A percentile compares a stretch with the other conserved stretches of the same genome.
These are phyloP conservation scores for Scaptomyza cyrtandrae DNA, from an alignment of 2,888 invertebrate genomes.

Conservation along the genomic window DNA sequence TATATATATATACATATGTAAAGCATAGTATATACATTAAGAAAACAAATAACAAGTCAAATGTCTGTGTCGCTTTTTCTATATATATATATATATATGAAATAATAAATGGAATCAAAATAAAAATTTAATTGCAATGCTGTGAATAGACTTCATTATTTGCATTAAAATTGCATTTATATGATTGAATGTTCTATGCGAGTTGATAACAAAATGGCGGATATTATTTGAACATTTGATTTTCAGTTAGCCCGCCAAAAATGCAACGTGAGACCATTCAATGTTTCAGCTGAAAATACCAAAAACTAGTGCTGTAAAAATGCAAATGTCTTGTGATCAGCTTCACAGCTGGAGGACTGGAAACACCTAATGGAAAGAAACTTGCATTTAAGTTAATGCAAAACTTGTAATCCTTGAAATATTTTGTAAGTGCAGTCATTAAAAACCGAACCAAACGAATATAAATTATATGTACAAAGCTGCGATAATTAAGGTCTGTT, in stretches of 20 bases:
- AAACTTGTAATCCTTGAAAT: too few relatives aligned
- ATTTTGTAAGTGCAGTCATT: too few relatives aligned
- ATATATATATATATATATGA: conserved; percentile 36
- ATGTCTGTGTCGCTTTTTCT: conserved; percentile 78
- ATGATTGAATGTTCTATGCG: too few relatives aligned
- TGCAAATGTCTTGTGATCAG: too few relatives aligned
- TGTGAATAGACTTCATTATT: neutral
- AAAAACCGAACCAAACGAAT: too few relatives aligned
- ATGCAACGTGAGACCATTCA: neutral
- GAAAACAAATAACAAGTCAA: conserved; percentile 30
- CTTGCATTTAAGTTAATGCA: too few relatives aligned
- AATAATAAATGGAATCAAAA: conserved; percentile 59
- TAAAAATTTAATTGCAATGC: conserved; percentile 5
- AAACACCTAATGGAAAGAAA: too few relatives aligned
- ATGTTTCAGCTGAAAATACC: neutral
- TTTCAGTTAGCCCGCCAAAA: neutral
- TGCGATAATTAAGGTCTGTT: too few relatives aligned
- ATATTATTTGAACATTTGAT: too few relatives aligned
- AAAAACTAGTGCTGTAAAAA: too few relatives aligned
- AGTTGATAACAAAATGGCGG: neutral
- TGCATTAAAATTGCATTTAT: neutral
- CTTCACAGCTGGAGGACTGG: too few relatives aligned
- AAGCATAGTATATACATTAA: neutral
- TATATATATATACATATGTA: conserved; percentile 30
- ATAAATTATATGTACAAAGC: too few relatives aligned